Evolutionary conservation across 2,797 vertebrate genomes (phyloP).

Genomic region (Coregonus sp.): DNA sequence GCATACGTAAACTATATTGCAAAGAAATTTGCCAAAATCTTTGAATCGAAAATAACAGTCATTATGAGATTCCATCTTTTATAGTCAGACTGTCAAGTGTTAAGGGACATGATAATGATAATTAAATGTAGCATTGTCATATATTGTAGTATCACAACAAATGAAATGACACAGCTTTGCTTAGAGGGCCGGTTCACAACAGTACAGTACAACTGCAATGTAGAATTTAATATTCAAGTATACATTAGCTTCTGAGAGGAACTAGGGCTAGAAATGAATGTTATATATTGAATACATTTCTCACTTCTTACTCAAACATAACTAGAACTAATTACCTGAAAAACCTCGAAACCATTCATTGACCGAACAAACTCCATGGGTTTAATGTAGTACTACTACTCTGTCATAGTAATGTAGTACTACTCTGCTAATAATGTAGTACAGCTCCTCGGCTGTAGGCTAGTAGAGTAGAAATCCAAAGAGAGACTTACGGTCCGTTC

Average conservation of each 20-base stretch:
- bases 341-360: neutral
- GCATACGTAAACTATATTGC: neutral
- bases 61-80: neutral
- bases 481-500: slow-evolving; percentile 88
- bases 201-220: neutral
- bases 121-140: neutral
- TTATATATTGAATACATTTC: neutral
- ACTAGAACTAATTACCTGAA: neutral
- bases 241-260: neutral
- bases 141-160: neutral
- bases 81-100: neutral
- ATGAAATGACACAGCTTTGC: neutral
- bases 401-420: neutral
- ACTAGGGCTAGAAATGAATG: neutral
- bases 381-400: neutral
- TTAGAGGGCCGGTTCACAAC: neutral
- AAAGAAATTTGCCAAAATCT: too few relatives aligned
- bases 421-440: neutral
- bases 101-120: neutral
- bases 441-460: neutral
- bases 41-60: neutral
- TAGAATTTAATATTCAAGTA: neutral
- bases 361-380: neutral
- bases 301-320: neutral
- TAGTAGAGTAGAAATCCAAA: neutral